These are phyloP conservation scores for Phallusia fumigata DNA, from an alignment of 23 tunicate species.

Conservation along the genomic window DNA sequence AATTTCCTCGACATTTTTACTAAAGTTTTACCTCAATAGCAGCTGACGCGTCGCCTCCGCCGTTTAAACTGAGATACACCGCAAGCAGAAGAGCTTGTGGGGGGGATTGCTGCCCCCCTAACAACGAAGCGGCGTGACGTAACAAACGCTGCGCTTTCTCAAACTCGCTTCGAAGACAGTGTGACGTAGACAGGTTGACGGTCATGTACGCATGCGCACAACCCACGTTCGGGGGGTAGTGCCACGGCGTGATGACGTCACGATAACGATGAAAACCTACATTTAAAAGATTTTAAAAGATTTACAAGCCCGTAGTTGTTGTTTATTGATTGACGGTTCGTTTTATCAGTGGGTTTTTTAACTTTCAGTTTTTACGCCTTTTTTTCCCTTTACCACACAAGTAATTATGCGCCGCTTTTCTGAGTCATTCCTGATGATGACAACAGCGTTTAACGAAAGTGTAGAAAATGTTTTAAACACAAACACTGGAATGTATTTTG, in stretches of 20 bases:
- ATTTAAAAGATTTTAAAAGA: too few relatives aligned
- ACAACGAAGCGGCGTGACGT: slow-evolving; percentile 25
- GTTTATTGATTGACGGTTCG: too few relatives aligned
- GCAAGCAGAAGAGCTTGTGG: slow-evolving; percentile 67
- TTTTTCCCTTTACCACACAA: too few relatives aligned
- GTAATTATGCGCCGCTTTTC: too few relatives aligned
- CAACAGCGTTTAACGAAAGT: too few relatives aligned
- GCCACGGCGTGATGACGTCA: slow-evolving; percentile 27
- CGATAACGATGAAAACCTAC: neutral
- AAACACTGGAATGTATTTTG: too few relatives aligned
- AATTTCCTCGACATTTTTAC: too few relatives aligned
- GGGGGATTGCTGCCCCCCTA: slow-evolving; percentile 36
- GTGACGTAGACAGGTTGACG: slow-evolving; percentile 68
- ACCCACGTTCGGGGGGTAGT: slow-evolving; percentile 35
- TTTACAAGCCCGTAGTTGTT: too few relatives aligned
- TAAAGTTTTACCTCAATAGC: slow-evolving; percentile 16
- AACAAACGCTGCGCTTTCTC: slow-evolving; percentile 69
- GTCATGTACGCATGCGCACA: slow-evolving; percentile 70
- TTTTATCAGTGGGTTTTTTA: too few relatives aligned
- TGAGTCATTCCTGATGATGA: too few relatives aligned
- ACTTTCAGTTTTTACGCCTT: too few relatives aligned
- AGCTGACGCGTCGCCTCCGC: slow-evolving; percentile 24
- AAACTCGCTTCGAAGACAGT: slow-evolving; percentile 81
- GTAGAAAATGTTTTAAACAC: too few relatives aligned
- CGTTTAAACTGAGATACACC: slow-evolving; percentile 54